Conservation (phyloP, 2,797 vertebrate species). For the Amniataba percoides region DNA sequence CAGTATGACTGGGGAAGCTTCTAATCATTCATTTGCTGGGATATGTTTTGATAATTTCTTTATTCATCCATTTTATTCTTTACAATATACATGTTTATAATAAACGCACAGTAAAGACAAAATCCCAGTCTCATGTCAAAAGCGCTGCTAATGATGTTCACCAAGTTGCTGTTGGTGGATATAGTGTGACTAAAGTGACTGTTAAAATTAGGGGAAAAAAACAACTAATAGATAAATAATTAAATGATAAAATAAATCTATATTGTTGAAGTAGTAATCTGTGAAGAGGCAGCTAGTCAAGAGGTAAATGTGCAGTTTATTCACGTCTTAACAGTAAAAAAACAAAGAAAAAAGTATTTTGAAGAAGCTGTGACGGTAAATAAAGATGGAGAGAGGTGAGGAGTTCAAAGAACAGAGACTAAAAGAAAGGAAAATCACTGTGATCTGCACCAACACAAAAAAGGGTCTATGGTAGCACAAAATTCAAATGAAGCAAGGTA, state of each 20-base stretch:
- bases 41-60: neutral
- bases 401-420: slow-evolving; percentile 40
- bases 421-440: slow-evolving; percentile 6
- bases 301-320: neutral
- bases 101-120: neutral
- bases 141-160: neutral
- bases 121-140: neutral
- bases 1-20: neutral
- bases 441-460: slow-evolving; percentile 16
- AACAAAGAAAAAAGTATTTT: neutral
- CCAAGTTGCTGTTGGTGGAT: neutral
- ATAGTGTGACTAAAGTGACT: neutral
- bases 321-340: neutral
- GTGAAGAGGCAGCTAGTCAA: neutral
- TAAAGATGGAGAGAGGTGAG: slow-evolving; percentile 24
- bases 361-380: slow-evolving; percentile 7
- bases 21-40: neutral
- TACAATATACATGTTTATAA: neutral
- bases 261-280: neutral
- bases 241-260: no score
- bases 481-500: slow-evolving; percentile 65
- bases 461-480: slow-evolving; percentile 20
- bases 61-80: neutral
- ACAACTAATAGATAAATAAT: no score
- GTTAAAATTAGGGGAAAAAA: neutral